Conservation (phyloP, 2,888 invertebrate genomes). For the Stenichneumon culpator region DNA sequence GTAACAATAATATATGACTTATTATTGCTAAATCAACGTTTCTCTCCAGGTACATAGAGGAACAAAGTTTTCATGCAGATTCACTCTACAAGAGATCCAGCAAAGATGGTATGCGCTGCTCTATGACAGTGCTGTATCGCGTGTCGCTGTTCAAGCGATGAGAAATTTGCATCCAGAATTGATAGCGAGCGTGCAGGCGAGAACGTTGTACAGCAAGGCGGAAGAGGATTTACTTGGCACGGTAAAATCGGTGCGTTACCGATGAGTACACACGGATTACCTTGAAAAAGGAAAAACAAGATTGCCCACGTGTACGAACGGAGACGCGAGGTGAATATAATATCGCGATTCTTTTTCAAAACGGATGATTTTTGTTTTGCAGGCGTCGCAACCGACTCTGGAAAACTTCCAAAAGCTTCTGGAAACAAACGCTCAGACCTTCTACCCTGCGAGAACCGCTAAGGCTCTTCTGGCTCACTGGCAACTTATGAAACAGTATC, state of each 20-base stretch:
- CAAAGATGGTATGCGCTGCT: conserved; percentile 98
- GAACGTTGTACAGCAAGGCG: conserved; percentile 94
- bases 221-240: conserved; percentile 95
- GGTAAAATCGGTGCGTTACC: conserved; percentile 90
- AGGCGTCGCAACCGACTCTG: conserved; percentile 90
- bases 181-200: conserved; percentile 94
- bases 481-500: conserved; percentile 96
- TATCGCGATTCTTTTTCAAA: background rate
- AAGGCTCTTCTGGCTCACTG: conserved; percentile 95
- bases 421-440: conserved; percentile 93
- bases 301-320: conserved; percentile 16
- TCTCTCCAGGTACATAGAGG: conserved; percentile 92
- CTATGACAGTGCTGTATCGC: conserved; percentile 97
- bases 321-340: background rate
- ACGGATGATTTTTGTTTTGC: conserved; percentile 56
- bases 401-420: conserved; percentile 95
- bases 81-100: conserved; percentile 96
- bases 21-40: background rate
- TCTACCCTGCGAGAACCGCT: conserved; percentile 95
- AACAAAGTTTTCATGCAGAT: conserved; percentile 98
- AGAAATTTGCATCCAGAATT: conserved; percentile 96
- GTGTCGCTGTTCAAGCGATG: conserved; percentile 97
- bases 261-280: conserved; percentile 28
- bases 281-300: background rate
- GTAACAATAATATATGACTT: no score